phyloP scores from a whole-genome alignment of 92 coral and sea anemone genomes.

The Anthopleura xanthogrammica region DNA sequence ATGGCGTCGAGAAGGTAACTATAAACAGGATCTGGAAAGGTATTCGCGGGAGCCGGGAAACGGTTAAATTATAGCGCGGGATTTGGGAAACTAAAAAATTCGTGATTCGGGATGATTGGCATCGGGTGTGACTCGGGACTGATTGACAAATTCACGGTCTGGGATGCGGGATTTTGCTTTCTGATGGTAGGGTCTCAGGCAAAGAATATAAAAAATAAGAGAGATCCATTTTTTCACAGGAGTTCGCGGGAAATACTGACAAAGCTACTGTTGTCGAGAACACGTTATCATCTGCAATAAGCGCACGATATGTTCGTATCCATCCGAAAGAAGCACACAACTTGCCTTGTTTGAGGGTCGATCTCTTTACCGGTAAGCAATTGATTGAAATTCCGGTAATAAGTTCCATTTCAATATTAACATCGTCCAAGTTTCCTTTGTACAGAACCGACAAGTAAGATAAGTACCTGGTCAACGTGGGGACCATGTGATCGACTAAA shows the following conservation, averaged over 20 bases:
- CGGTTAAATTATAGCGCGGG: too few relatives aligned
- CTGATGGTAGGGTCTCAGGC: neutral
- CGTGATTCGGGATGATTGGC: too few relatives aligned
- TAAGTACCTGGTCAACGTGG: slow-evolving; percentile 22
- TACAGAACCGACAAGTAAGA: neutral
- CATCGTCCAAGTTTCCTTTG: neutral
- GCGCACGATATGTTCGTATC: slow-evolving; percentile 27
- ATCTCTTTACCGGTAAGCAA: slow-evolving; percentile 8
- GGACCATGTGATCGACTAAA: slow-evolving; percentile 12
- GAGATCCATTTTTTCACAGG: neutral
- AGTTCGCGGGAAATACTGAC: slow-evolving; percentile 25
- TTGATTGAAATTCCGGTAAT: neutral
- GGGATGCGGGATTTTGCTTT: too few relatives aligned
- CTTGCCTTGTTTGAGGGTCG: slow-evolving; percentile 18
- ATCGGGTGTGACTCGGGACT: too few relatives aligned
- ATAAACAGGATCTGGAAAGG: neutral
- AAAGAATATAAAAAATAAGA: too few relatives aligned
- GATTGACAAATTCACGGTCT: too few relatives aligned
- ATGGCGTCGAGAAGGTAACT: slow-evolving; percentile 26
- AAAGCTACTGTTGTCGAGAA: slow-evolving; percentile 17
- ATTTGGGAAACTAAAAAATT: too few relatives aligned
- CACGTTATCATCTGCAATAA: neutral
- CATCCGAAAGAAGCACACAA: slow-evolving; percentile 2
- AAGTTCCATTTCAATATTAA: too few relatives aligned
- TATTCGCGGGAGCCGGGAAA: too few relatives aligned